Percentiles rank a stretch among this genome's conserved stretches.
Evolutionary conservation across 2,888 invertebrate genomes (phyloP).

Genomic region (Homarus gammarus): DNA sequence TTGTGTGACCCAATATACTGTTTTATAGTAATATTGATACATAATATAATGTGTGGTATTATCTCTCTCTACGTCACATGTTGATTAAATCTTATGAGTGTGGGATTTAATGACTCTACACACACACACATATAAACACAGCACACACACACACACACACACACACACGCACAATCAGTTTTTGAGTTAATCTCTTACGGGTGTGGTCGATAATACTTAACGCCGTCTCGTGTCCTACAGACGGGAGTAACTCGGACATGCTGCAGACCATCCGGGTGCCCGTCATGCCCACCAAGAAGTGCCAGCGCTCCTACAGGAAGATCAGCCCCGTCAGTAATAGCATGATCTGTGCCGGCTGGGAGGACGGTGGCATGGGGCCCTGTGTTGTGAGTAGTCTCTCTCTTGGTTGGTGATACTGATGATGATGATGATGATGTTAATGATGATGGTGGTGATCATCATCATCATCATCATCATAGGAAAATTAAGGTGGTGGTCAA

Average conservation of each 20-base stretch:
- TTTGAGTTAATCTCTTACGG: too few species aligned
- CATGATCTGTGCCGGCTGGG: conserved; percentile 76
- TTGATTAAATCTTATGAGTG: background rate
- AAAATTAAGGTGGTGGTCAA: background rate
- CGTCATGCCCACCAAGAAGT: conserved; percentile 67
- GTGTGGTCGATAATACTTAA: too few species aligned
- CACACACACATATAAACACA: too few species aligned
- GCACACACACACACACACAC: too few species aligned
- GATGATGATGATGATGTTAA: background rate
- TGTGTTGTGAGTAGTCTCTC: conserved; percentile 59
- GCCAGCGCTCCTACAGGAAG: conserved; percentile 69
- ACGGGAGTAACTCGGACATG: conserved; percentile 72
- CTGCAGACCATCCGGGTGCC: conserved; percentile 76
- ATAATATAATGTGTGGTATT: too few species aligned
- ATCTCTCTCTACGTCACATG: too few species aligned
- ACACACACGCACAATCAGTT: too few species aligned
- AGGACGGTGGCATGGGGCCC: conserved; percentile 69
- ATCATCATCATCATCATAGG: background rate
- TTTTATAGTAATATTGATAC: too few species aligned
- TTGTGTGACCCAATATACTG: too few species aligned
- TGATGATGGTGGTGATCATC: background rate
- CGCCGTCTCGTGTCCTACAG: too few species aligned
- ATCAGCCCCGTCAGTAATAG: conserved; percentile 71
- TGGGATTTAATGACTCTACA: too few species aligned
- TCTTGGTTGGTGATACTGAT: background rate